Evolutionary conservation across 2,113 vertebrate species (phyloP).

Genomic region (Ageneiosus marmoratus): DNA sequence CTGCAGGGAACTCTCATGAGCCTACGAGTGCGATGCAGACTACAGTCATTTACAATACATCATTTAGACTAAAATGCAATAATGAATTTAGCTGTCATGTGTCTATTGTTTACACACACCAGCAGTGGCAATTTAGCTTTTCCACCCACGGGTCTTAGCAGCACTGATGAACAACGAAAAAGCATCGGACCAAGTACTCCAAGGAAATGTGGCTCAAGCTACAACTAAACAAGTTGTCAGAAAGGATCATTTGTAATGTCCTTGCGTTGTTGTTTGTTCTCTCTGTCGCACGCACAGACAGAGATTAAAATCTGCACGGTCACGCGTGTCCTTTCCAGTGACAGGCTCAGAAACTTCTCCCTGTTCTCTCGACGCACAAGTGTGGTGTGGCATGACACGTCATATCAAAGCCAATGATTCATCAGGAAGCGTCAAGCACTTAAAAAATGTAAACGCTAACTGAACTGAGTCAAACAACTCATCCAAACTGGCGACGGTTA

Average conservation of each 20-base stretch:
- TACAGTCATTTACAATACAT: constrained; percentile 36
- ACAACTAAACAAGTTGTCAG: constrained; percentile 31
- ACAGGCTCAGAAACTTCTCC: not conserved
- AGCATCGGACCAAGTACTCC: constrained; percentile 23
- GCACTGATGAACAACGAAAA: constrained; percentile 13
- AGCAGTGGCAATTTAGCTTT: constrained; percentile 28
- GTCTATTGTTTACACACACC: constrained; percentile 30
- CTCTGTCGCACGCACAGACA: not conserved
- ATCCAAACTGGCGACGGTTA: constrained; percentile 19
- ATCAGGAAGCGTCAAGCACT: constrained; percentile 37
- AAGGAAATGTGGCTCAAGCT: constrained; percentile 13
- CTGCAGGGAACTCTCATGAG: constrained; percentile 33
- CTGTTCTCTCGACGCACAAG: not conserved
- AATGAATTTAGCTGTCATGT: constrained; percentile 28
- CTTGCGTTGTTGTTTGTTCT: too few relatives aligned
- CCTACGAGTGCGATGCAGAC: not conserved
- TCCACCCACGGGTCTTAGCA: not conserved
- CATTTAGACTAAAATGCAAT: constrained; percentile 37
- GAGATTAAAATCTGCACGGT: not conserved
- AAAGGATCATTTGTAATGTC: not conserved
- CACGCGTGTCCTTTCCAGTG: not conserved
- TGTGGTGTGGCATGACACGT: not conserved
- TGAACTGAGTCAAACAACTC: constrained; percentile 35
- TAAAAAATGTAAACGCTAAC: not conserved
- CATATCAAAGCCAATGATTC: constrained; percentile 3